Conservation (phyloP, 2,113 vertebrate genomes). For the Chrysochloris asiatica region DNA sequence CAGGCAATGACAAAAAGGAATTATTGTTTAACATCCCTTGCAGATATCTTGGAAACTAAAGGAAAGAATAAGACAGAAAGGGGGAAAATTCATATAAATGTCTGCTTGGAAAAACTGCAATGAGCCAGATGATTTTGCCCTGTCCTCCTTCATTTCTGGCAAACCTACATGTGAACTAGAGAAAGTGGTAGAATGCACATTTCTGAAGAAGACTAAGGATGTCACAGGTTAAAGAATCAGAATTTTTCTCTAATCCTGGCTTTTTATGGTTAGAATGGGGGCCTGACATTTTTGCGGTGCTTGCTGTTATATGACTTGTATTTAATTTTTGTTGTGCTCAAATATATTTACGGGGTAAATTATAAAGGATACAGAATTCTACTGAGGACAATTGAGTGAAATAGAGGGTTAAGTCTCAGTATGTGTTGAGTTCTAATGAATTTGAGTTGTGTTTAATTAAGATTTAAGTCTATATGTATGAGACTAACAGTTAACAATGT, state of each 20-base stretch:
- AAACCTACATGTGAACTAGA: background rate
- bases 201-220: background rate
- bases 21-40: slow-evolving; percentile 58
- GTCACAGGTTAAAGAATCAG: background rate
- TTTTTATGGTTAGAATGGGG: slow-evolving; percentile 19
- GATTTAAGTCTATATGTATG: slow-evolving; percentile 7
- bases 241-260: background rate
- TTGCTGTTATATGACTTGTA: background rate
- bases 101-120: slow-evolving; percentile 28
- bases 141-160: background rate
- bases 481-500: slow-evolving; percentile 48
- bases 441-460: slow-evolving; percentile 62
- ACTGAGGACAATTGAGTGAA: slow-evolving; percentile 50
- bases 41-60: slow-evolving; percentile 57
- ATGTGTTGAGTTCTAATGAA: slow-evolving; percentile 21
- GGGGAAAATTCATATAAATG: slow-evolving; percentile 25
- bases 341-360: background rate
- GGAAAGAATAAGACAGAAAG: background rate
- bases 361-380: slow-evolving; percentile 26
- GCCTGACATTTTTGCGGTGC: slow-evolving; percentile 5
- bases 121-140: slow-evolving; percentile 50
- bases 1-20: slow-evolving; percentile 53
- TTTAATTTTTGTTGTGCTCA: slow-evolving; percentile 16
- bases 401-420: slow-evolving; percentile 28
- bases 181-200: background rate